These are phyloP conservation scores for Griposia aprilina DNA, from an alignment of 2,888 invertebrate genomes.

Conservation along the genomic window DNA sequence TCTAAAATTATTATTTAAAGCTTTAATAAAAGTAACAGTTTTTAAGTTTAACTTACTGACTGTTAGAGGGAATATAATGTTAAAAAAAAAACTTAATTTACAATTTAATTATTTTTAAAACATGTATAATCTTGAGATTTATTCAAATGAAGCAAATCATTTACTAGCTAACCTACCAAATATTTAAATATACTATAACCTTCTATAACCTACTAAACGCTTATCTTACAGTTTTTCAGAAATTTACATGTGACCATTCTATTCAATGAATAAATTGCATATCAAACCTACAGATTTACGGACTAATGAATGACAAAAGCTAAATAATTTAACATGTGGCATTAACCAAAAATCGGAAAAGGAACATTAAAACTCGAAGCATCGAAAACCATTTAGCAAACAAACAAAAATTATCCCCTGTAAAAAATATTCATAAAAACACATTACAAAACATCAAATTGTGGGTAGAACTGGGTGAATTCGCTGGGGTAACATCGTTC, in stretches of 20 bases:
- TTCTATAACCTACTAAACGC: too few relatives aligned
- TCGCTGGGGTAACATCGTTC: conserved; percentile 88
- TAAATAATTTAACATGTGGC: neutral
- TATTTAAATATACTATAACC: neutral
- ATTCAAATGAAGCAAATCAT: neutral
- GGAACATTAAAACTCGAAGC: conserved; percentile 39
- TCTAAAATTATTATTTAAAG: conserved; percentile 1
- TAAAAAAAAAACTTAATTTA: too few relatives aligned
- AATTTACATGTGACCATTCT: neutral
- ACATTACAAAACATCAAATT: conserved; percentile 79
- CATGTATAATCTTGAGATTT: neutral
- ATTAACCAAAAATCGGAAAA: neutral
- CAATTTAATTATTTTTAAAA: neutral
- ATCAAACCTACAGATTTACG: neutral
- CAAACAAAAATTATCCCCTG: conserved; percentile 54
- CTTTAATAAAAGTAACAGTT: neutral
- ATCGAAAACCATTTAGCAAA: conserved; percentile 58
- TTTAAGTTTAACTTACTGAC: conserved; percentile 9
- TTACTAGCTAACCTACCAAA: neutral
- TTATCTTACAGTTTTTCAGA: neutral
- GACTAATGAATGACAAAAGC: neutral
- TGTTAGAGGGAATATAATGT: neutral
- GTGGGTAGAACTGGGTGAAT: conserved; percentile 82
- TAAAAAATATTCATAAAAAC: conserved; percentile 73
- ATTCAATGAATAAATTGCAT: neutral